Base-by-base conservation (phyloP, 2,888 invertebrate species). In the Drosophila engyochracea region DNA sequence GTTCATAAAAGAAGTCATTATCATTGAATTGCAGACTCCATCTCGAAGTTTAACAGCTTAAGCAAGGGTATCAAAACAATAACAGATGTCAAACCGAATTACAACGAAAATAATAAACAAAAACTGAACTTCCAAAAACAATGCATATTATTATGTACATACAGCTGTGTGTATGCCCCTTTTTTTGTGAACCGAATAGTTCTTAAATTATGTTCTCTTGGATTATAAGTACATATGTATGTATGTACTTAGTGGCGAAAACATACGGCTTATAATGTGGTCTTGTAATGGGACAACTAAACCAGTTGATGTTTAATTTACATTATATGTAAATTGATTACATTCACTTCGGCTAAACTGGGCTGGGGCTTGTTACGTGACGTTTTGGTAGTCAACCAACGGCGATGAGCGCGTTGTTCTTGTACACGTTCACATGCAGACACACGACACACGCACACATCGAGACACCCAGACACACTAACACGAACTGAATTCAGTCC, bases 341-440 rank as follows among this genome's bases (percentile, higher is more conserved):
- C 64, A 75, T 66, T 74, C 63, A 64, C 14, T 9, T 47, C 14
- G 16, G 47, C 47, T 47, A 22, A 47, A 47, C 53, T 53, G 80
- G 81, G 59, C 74, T 69, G 62, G 55, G 30, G 37, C 44, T 33
- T 60, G 85, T 79, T 87, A 85, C 85, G 85, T 85, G 85, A 85
- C 83, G 51, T 14, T 73, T 71, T 72, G 62, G 51, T 65, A 87
- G 85, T 85, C 83, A 66, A 64, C 84, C 81, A 70, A 60, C 58
- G 63, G 57, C 70, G 47, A 51, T 68, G 65, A 65, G 64, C 58
- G 69, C 62, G 78, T 63, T 82, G 80, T 84, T 86, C 87, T 83
- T 62, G 69, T 61, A 59, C 81, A 84, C 82, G 76, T 70, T 37
- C 62, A 49, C 70, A 73, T 65, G 54, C 57, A 76, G 12, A 16